A percentile compares a stretch with the other conserved stretches of the same genome.
Conservation (phyloP, 1,140 invertebrate genomes). For the Neodiprion pinetum region DNA sequence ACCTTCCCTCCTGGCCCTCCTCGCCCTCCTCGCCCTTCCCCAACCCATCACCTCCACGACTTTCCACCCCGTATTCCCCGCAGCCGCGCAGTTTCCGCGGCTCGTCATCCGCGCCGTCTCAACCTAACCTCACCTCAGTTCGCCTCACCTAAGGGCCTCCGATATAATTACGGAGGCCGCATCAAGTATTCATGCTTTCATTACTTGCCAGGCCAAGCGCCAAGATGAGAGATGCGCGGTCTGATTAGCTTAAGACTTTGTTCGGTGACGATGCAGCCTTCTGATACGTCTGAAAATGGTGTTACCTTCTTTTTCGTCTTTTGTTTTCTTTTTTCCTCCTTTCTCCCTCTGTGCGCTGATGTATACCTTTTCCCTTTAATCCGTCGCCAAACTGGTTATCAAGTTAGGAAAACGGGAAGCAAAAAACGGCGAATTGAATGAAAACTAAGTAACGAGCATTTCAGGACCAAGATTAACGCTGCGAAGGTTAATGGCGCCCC, state of each 20-base stretch:
- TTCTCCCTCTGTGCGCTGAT: not conserved
- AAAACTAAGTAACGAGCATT: too few species aligned
- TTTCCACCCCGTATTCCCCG: not conserved
- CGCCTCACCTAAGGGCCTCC: slow-evolving; percentile 21
- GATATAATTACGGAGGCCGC: slow-evolving; percentile 47
- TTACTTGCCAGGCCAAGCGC: slow-evolving; percentile 29
- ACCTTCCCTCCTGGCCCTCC: slow-evolving; percentile 12
- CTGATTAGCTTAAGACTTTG: slow-evolving; percentile 37
- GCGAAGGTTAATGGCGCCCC: too few species aligned
- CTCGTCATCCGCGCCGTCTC: not conserved
- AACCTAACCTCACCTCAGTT: not conserved
- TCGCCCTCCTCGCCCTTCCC: slow-evolving; percentile 22
- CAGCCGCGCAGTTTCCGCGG: not conserved
- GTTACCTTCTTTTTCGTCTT: not conserved
- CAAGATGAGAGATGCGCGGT: slow-evolving; percentile 25
- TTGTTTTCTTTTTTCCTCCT: not conserved
- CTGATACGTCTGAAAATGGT: not conserved
- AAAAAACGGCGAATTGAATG: too few species aligned
- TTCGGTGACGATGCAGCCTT: slow-evolving; percentile 13
- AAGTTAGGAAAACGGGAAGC: too few species aligned
- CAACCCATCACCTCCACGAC: slow-evolving; percentile 14
- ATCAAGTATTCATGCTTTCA: slow-evolving; percentile 47
- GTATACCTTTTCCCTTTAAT: too few species aligned
- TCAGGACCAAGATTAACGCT: too few species aligned
- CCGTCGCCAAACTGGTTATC: too few species aligned